Evolutionary conservation across 2,888 invertebrate genomes (phyloP), one percentile per base, ranked within the genome.

Genomic region (Plagiodera versicolora): DNA sequence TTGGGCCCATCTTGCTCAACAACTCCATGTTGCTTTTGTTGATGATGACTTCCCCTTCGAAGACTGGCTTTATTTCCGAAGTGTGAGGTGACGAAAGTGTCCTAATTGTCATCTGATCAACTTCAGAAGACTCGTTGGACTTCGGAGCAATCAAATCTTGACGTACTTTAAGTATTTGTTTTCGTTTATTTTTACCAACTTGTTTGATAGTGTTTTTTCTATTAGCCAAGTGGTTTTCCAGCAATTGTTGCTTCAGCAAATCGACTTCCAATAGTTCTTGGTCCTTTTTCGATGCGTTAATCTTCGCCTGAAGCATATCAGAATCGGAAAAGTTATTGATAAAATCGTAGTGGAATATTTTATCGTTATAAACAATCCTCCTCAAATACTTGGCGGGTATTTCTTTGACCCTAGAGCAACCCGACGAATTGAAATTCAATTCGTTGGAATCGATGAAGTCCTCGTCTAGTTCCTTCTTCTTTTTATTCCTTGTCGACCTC

Each of bases 21-120:
- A 68, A 56, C 1, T 67, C 67, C 28, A 65, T 51, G 47, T 71
- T 69, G 11, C 35, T 58, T 17, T 47, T 46, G 48, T 67, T 66
- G 11, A 68, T 62, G 51, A 70, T 69, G 51, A 69, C 70, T 67
- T 69, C 74, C 11, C 68, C 73, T n/a, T 66, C 65, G 64, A 71
- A 71, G 32, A 70, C 64, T 17, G 67, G 50, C 49, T 49, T n/a
- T n/a, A 64, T 32, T 3, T 52, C 17, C 9, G 1, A 16, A 20
- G 3, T 30, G 19, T 54, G 30, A 10, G 14, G 4, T 8, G 30
- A 11, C 8, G 16, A 11, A 1, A 6, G 14, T 18, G 39, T 2
- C 3, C 16, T 45, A 14, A 16, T 0, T 46, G 58, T 63, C 5
- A 39, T 14, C 2, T 2, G 4, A 6, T 14, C 14, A 46, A 48